A percentile compares a stretch with the other conserved stretches of the same genome.
Evolutionary conservation across 2,113 vertebrate genomes (phyloP).

Genomic region (Plectropomus leopardus): DNA sequence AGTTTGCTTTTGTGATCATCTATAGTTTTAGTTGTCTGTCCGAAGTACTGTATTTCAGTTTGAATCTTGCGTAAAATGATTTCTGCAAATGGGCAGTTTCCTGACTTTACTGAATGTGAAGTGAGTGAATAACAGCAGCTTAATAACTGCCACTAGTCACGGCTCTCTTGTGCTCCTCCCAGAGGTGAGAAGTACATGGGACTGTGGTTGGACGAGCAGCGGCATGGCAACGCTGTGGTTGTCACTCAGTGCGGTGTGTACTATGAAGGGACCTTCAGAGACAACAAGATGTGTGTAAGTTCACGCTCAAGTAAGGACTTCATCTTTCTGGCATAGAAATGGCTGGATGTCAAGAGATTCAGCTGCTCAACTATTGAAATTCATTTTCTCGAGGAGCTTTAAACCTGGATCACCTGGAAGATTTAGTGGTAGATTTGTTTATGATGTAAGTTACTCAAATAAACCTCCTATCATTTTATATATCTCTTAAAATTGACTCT

Average conservation of each 20-base stretch:
- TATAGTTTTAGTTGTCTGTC: background rate
- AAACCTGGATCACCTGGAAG: background rate
- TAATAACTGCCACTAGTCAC: background rate
- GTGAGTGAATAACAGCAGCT: background rate
- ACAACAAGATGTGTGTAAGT: slow-evolving; percentile 97
- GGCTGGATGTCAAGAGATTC: background rate
- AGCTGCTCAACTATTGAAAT: background rate
- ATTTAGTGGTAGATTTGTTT: too few species aligned
- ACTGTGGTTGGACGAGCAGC: slow-evolving; percentile 93
- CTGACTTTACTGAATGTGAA: background rate
- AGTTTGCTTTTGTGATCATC: background rate
- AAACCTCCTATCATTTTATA: background rate
- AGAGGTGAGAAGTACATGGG: slow-evolving; percentile 99
- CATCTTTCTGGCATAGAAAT: background rate
- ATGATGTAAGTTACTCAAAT: background rate
- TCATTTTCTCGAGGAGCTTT: background rate
- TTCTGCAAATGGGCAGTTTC: background rate
- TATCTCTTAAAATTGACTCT: background rate
- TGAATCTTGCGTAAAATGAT: background rate
- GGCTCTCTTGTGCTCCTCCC: slow-evolving; percentile 5
- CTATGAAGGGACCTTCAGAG: slow-evolving; percentile 93
- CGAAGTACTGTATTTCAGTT: background rate
- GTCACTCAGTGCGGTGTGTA: slow-evolving; percentile 96
- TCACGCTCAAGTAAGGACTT: background rate
- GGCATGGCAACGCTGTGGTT: slow-evolving; percentile 92